phyloP scores from a whole-genome alignment of 2,888 invertebrate genomes.

The Drosophila mercatorum region DNA sequence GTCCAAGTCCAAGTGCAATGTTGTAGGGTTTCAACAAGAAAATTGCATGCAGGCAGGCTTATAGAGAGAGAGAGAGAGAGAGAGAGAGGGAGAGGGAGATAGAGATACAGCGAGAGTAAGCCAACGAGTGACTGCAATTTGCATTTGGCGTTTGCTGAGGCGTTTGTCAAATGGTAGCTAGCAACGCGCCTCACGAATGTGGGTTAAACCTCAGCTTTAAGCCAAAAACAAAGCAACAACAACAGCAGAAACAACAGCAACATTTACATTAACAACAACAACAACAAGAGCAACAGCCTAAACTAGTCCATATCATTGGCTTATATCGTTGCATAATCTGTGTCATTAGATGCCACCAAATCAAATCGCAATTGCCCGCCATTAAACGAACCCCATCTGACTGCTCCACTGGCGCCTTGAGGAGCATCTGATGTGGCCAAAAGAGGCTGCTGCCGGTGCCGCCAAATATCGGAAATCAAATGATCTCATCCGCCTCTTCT shows the following conservation, averaged over 20 bases:
- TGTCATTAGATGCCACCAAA: constrained; percentile 38
- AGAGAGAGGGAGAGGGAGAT: not conserved
- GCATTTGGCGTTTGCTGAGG: constrained; percentile 62
- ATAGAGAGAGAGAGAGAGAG: not conserved
- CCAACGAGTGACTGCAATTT: constrained; percentile 42
- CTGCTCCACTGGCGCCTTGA: not conserved
- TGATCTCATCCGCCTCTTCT: not conserved
- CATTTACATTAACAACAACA: not conserved
- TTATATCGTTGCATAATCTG: constrained; percentile 30
- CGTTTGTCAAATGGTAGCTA: constrained; percentile 67
- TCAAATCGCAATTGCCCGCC: constrained; percentile 42
- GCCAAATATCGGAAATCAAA: not conserved
- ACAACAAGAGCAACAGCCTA: constrained; percentile 18
- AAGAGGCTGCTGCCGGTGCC: not conserved
- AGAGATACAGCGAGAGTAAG: not conserved
- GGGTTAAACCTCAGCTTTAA: constrained; percentile 66
- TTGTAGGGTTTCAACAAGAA: constrained; percentile 49
- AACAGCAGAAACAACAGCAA: constrained; percentile 25
- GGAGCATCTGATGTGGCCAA: not conserved
- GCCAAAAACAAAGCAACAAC: constrained; percentile 29
- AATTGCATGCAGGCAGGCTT: constrained; percentile 8
- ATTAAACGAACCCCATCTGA: constrained; percentile 24
- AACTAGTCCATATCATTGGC: constrained; percentile 34
- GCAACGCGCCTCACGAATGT: constrained; percentile 47
- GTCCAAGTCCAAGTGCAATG: constrained; percentile 52